Evolutionary conservation across 2,113 vertebrate species (phyloP).

Genomic region (Erythrocercus mccallii): DNA sequence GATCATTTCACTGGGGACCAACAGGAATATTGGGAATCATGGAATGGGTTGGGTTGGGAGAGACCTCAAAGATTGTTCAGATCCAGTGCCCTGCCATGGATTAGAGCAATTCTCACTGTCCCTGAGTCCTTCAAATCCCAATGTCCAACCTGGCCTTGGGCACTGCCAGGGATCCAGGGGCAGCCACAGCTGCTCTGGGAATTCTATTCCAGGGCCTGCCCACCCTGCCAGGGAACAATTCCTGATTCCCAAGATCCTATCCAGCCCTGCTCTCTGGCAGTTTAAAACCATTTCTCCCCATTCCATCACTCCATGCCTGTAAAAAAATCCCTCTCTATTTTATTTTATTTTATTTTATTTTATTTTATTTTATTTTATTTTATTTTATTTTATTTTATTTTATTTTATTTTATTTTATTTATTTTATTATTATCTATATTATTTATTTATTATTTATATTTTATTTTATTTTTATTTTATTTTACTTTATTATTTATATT

Average conservation of each 20-base stretch:
- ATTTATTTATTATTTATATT: background rate
- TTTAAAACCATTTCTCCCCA: background rate
- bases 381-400: background rate
- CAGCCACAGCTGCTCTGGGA: background rate
- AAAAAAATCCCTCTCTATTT: background rate
- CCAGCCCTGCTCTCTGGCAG: accelerated
- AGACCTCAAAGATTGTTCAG: too few relatives aligned
- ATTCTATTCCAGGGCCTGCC: background rate
- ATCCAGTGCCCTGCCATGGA: background rate
- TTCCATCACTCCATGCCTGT: background rate
- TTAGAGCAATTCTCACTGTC: accelerated
- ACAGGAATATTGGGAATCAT: accelerated
- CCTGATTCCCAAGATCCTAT: background rate
- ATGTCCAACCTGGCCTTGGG: background rate
- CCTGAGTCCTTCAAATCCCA: background rate
- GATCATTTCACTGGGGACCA: background rate
- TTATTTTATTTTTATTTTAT: background rate
- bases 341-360: background rate
- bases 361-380: too few relatives aligned
- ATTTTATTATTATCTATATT: background rate
- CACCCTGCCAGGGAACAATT: background rate
- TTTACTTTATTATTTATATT: too few relatives aligned
- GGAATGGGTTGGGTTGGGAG: background rate
- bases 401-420: too few relatives aligned
- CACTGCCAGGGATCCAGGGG: background rate